Conservation (phyloP, 1,140 invertebrate genomes). For the Microplitis demolitor region DNA sequence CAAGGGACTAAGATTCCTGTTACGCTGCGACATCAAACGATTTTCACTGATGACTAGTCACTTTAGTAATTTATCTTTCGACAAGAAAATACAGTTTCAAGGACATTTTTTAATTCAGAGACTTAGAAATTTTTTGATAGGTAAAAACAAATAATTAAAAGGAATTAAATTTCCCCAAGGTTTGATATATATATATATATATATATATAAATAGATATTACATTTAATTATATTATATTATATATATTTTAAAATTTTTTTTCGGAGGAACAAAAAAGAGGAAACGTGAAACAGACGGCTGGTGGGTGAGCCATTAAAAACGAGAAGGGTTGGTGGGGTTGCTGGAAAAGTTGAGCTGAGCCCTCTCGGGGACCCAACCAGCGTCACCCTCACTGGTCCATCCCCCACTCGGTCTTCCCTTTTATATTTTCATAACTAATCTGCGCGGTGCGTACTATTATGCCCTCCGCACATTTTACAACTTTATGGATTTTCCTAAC, state of each 20-base stretch:
- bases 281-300: slow-evolving; percentile 25
- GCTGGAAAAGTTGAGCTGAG: slow-evolving; percentile 53
- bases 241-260: neutral
- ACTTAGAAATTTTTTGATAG: neutral
- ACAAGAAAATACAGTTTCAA: slow-evolving; percentile 3
- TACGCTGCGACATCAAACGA: slow-evolving; percentile 25
- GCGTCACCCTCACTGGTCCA: slow-evolving; percentile 34
- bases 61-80: slow-evolving; percentile 14
- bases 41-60: slow-evolving; percentile 9
- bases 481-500: slow-evolving; percentile 59
- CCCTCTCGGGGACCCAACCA: slow-evolving; percentile 51
- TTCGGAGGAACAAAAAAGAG: neutral
- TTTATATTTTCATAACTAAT: slow-evolving; percentile 61
- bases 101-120: neutral
- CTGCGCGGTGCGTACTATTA: slow-evolving; percentile 58
- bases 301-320: slow-evolving; percentile 28
- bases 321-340: slow-evolving; percentile 43
- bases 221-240: neutral
- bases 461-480: slow-evolving; percentile 59
- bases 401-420: slow-evolving; percentile 32
- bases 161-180: too few relatives aligned
- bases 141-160: too few relatives aligned
- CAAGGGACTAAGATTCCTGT: neutral
- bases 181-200: neutral
- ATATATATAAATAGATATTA: neutral